Evolutionary conservation across 2,888 invertebrate genomes (phyloP).

Genomic region (Drosophila dives): DNA sequence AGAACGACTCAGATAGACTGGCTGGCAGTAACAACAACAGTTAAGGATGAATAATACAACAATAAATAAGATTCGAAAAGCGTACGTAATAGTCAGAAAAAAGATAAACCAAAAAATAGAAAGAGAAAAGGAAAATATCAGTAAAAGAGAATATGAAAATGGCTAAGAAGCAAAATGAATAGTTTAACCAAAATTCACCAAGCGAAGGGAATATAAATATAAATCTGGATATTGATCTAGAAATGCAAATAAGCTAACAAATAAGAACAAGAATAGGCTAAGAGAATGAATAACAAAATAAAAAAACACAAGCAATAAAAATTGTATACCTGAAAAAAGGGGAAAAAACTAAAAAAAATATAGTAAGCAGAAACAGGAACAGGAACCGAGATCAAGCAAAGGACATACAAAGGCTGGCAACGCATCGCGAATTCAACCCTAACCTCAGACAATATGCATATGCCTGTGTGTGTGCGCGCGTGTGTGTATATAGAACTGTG

Average conservation of each 20-base stretch:
- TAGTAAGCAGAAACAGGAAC: not conserved
- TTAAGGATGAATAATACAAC: not conserved
- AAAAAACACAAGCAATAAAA: constrained; percentile 3
- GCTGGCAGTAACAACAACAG: not conserved
- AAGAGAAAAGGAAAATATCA: not conserved
- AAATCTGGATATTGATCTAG: not conserved
- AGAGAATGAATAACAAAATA: not conserved
- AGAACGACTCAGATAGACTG: not conserved
- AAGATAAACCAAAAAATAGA: not conserved
- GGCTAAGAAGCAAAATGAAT: not conserved
- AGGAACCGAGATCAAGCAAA: constrained; percentile 9
- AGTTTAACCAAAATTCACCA: not conserved
- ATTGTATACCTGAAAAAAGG: not conserved
- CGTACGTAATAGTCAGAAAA: not conserved
- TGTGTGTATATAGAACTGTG: constrained; percentile 12
- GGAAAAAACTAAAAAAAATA: not conserved
- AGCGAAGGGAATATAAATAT: not conserved
- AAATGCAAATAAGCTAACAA: not conserved
- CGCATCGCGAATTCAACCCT: constrained; percentile 74
- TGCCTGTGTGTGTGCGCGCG: not conserved
- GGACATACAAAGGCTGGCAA: constrained; percentile 16
- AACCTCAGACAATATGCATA: constrained; percentile 80
- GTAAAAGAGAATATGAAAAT: not conserved
- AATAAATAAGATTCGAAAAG: not conserved
- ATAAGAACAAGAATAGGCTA: not conserved